Evolutionary conservation across 2,113 vertebrate genomes (phyloP), one percentile per base, ranked within the genome.

Genomic region (Sarotherodon lohbergeri): DNA sequence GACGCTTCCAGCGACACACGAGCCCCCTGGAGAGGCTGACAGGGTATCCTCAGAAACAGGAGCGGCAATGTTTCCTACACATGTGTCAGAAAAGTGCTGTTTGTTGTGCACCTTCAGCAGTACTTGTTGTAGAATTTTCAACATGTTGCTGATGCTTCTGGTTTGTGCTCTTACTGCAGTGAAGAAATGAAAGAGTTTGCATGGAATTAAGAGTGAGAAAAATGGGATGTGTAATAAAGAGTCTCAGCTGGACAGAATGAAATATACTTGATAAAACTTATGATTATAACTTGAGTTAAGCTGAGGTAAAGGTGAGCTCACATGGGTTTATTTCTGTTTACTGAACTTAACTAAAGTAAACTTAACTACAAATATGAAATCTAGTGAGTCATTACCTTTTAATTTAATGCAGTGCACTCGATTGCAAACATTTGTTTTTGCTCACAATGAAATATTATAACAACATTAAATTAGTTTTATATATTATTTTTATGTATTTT

Each of bases 401-500:
- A 0, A 73, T 46, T 73, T 46, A 73, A 46, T 46, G 24, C 8
- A 8, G 22, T 0, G n/a, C 3, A 0, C 22, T 27, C 5, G 0
- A 2, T 16, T 29, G 41, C 14, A 73, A 73, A 73, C 8, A 48
- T 29, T 46, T 27, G 41, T 10, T 73, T 73, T 48, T 48, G 24
- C 41, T 48, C 68, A 73, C 11, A 29, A 1, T 17, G 22, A 9
- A 24, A 9, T 6, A 27, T 73, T 73, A 27, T 43, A 46, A 73
- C 68, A 73, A 46, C 22, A 7, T 66, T 36, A n/a, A 66, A 66
- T 66, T 66, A 39, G 61, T 2, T 39, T 66, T 66, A 66, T 39
- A 39, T 66, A 66, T 36, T 7, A 66, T 36, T 39, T 63, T 43
- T 63, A 66, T 36, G 19, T n/a, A 63, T 36, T n/a, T 63, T 36